Conservation (phyloP, 2,113 vertebrate species). For the Sorex araneus region DNA sequence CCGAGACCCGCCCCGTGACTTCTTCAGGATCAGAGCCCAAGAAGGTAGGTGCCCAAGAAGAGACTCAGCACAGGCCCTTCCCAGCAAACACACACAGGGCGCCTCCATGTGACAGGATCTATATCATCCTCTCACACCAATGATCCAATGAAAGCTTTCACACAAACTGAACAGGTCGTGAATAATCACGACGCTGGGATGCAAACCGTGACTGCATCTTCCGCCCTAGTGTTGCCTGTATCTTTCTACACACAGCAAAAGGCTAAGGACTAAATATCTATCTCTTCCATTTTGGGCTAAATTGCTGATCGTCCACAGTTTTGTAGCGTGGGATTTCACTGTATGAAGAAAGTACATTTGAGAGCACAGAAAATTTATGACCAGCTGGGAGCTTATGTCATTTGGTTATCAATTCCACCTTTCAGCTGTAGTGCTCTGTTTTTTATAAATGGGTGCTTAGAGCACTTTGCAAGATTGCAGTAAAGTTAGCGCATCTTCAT, state of each 20-base stretch:
- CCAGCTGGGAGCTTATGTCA: background rate
- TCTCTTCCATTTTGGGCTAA: background rate
- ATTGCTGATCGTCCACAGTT: background rate
- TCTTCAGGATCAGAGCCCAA: background rate
- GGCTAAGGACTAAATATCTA: background rate
- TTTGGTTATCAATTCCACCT: background rate
- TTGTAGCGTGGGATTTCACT: background rate
- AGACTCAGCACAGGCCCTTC: rapidly evolving
- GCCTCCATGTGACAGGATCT: background rate
- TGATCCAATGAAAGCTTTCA: background rate
- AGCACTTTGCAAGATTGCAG: background rate
- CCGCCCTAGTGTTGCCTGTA: background rate
- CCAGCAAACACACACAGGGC: background rate
- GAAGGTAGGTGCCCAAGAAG: background rate
- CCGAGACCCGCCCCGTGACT: background rate
- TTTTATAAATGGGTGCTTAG: background rate
- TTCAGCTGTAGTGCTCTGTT: background rate
- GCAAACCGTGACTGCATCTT: too few species aligned
- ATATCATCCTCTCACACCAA: background rate
- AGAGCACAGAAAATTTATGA: background rate
- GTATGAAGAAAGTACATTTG: background rate
- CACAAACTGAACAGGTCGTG: background rate
- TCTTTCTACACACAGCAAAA: background rate
- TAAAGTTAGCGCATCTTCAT: background rate
- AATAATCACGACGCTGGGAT: too few species aligned